Evolutionary conservation across 2,888 invertebrate genomes (phyloP).

Genomic region (Griposia aprilina): DNA sequence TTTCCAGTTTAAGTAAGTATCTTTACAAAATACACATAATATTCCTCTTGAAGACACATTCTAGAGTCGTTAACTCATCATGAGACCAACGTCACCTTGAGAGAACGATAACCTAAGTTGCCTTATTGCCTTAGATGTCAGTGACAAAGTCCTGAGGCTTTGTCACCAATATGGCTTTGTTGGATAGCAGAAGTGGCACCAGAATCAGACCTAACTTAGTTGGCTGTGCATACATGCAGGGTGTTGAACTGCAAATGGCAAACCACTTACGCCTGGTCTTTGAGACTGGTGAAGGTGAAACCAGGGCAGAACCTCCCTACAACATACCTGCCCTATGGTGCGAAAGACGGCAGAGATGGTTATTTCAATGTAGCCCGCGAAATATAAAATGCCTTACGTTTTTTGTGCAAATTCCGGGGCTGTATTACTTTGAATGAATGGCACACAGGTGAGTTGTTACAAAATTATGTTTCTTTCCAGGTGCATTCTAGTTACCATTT

Average conservation of each 20-base stretch:
- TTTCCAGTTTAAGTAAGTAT: conserved; percentile 8
- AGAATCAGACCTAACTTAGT: background rate
- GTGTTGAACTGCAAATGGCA: background rate
- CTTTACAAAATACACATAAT: background rate
- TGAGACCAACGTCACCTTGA: background rate
- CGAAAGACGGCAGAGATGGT: too few species aligned
- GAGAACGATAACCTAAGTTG: background rate
- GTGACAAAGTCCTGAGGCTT: background rate
- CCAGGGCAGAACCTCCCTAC: too few species aligned
- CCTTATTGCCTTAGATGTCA: background rate
- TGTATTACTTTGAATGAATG: too few species aligned
- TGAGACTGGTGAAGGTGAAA: too few species aligned
- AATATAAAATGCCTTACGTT: too few species aligned
- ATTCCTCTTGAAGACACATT: background rate
- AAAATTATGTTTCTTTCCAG: too few species aligned
- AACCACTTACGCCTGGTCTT: too few species aligned
- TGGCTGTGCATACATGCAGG: background rate
- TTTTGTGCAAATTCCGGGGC: too few species aligned
- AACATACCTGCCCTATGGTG: too few species aligned
- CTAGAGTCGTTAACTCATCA: background rate
- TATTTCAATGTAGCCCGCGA: too few species aligned
- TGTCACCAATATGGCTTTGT: background rate
- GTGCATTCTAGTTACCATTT: too few species aligned
- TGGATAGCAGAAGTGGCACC: background rate
- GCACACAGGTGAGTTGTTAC: too few species aligned